Evolutionary conservation across 2,797 vertebrate species (phyloP).

Genomic region (Adelosebastes latens): DNA sequence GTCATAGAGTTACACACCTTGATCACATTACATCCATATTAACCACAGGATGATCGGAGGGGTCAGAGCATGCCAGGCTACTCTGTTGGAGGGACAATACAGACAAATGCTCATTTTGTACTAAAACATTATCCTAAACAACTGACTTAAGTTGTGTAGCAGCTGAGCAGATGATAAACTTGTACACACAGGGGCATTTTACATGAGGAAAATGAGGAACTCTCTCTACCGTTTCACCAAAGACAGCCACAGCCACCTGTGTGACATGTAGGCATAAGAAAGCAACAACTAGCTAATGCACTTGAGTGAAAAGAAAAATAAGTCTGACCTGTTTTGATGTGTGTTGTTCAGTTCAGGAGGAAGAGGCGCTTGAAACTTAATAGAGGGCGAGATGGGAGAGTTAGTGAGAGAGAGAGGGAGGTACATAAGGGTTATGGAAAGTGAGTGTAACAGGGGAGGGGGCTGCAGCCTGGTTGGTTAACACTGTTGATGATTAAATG

Average conservation of each 20-base stretch:
- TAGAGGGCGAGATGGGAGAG: slow-evolving; percentile 67
- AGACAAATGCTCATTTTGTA: slow-evolving; percentile 8
- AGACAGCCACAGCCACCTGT: slow-evolving; percentile 15
- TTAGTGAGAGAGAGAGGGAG: slow-evolving; percentile 48
- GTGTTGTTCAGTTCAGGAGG: slow-evolving; percentile 76
- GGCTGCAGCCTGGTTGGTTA: slow-evolving; percentile 60
- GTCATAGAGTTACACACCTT: slow-evolving; percentile 46
- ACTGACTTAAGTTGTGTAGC: not conserved
- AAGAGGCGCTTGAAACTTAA: slow-evolving; percentile 78
- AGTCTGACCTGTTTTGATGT: slow-evolving; percentile 84
- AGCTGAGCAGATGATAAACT: slow-evolving; percentile 16
- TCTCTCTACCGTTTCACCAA: not conserved
- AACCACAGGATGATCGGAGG: slow-evolving; percentile 27
- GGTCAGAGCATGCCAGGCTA: slow-evolving; percentile 9
- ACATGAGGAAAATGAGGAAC: slow-evolving; percentile 18
- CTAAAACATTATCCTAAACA: not conserved
- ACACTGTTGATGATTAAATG: slow-evolving; percentile 56
- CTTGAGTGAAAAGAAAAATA: slow-evolving; percentile 67
- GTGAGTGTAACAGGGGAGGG: slow-evolving; percentile 71
- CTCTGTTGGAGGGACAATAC: slow-evolving; percentile 1
- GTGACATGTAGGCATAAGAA: slow-evolving; percentile 27
- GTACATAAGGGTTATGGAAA: slow-evolving; percentile 70
- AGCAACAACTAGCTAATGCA: slow-evolving; percentile 31
- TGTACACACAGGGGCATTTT: slow-evolving; percentile 23
- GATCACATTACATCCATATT: slow-evolving; percentile 62